Percentiles rank a stretch among this genome's conserved stretches.
These are phyloP conservation scores for Eulacestoma nigropectus DNA, from an alignment of 2,113 vertebrate genomes.

Conservation along the genomic window DNA sequence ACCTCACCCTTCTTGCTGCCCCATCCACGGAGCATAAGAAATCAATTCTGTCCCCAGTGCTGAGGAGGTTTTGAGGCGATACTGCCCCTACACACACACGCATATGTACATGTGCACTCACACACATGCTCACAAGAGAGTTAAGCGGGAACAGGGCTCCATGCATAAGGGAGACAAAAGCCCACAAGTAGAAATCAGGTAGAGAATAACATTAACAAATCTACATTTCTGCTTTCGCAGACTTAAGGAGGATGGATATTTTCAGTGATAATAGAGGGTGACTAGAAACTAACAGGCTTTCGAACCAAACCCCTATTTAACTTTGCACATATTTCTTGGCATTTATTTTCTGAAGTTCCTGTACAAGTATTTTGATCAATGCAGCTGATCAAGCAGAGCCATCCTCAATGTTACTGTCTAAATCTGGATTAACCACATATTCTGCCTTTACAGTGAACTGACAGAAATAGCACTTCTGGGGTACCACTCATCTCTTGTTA, in stretches of 20 bases:
- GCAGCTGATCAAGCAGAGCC: background rate
- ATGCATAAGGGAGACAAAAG: background rate
- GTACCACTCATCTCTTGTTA: background rate
- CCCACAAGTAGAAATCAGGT: background rate
- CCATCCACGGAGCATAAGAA: background rate
- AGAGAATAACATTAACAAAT: background rate
- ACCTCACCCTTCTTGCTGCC: background rate
- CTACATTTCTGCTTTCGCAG: background rate
- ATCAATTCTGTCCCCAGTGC: background rate
- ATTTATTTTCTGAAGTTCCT: background rate
- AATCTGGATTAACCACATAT: background rate
- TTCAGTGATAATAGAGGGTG: background rate
- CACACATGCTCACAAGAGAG: rapidly evolving
- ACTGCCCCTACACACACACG: too few relatives aligned
- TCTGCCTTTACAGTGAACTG: background rate
- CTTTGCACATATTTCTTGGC: background rate
- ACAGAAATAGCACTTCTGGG: background rate
- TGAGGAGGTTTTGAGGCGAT: background rate
- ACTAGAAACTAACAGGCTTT: background rate
- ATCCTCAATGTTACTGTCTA: background rate
- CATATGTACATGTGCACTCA: rapidly evolving
- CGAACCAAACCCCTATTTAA: background rate
- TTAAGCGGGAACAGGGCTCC: background rate
- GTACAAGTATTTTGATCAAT: background rate
- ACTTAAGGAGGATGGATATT: background rate